Conservation (phyloP, 1,140 invertebrate genomes). For the Euura saliciscinereae region DNA sequence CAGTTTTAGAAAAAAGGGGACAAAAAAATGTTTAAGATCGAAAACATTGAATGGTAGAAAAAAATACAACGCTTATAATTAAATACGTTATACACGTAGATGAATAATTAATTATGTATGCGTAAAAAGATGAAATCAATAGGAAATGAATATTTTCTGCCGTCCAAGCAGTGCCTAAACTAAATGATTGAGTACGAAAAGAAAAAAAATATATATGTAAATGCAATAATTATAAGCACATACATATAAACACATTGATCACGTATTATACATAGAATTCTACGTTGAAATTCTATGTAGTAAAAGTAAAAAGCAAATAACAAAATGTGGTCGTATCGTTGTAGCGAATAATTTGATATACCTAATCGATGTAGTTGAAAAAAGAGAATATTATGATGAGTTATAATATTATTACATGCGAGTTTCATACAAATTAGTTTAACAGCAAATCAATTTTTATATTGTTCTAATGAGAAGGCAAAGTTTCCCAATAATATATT, state of each 20-base stretch:
- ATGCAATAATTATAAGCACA: neutral
- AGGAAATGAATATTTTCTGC: neutral
- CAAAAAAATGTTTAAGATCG: neutral
- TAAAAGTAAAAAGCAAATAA: too few species aligned
- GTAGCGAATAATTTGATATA: neutral
- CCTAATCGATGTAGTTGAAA: neutral
- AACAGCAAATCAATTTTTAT: neutral
- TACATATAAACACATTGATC: neutral
- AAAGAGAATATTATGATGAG: too few species aligned
- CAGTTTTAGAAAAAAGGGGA: neutral
- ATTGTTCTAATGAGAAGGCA: too few species aligned
- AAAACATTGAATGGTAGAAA: too few species aligned
- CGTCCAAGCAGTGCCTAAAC: conserved; percentile 5
- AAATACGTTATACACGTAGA: too few species aligned
- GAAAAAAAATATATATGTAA: neutral
- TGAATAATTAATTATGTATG: too few species aligned
- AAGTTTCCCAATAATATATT: neutral
- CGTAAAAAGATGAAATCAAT: too few species aligned
- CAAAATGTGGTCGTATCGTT: neutral
- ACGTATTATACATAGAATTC: neutral
- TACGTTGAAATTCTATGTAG: neutral
- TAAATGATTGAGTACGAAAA: neutral
- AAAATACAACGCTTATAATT: too few species aligned
- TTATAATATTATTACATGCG: neutral
- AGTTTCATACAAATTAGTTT: neutral